Evolutionary conservation across 1,140 invertebrate species (phyloP).

Genomic region (Brachionus sp.): DNA sequence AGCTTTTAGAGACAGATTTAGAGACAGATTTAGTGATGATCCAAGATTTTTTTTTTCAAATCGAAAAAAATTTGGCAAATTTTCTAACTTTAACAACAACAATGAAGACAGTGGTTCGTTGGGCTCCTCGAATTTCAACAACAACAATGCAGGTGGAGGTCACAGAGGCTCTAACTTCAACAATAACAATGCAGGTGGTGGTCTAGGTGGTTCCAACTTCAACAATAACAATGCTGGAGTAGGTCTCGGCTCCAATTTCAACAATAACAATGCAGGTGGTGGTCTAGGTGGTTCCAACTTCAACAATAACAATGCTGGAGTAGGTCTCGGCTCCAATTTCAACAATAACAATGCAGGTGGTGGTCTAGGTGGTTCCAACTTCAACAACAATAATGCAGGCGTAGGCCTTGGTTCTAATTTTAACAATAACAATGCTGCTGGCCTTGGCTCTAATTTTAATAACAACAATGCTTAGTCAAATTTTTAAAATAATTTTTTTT

Average conservation of each 20-base stretch:
- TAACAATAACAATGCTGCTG: slow-evolving; percentile 27
- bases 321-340: neutral
- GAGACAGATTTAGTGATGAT: neutral
- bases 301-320: neutral
- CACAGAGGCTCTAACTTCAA: neutral
- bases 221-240: slow-evolving; percentile 34
- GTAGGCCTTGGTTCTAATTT: neutral
- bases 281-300: neutral
- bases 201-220: slow-evolving; percentile 13
- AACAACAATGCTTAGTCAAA: slow-evolving; percentile 6
- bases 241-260: neutral
- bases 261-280: slow-evolving; percentile 1
- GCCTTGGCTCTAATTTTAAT: neutral
- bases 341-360: slow-evolving; percentile 18
- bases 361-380: neutral
- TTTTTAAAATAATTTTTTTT: neutral
- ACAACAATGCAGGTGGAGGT: neutral
- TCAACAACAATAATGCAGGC: slow-evolving; percentile 32
- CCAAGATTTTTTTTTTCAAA: neutral
- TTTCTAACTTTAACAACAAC: slow-evolving; percentile 10
- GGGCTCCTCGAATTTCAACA: slow-evolving; percentile 10
- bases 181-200: neutral
- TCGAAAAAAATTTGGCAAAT: neutral
- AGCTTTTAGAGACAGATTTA: neutral
- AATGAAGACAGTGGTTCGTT: neutral